phyloP scores from a whole-genome alignment of 2,888 invertebrate genomes.

The Tillus elongatus region DNA sequence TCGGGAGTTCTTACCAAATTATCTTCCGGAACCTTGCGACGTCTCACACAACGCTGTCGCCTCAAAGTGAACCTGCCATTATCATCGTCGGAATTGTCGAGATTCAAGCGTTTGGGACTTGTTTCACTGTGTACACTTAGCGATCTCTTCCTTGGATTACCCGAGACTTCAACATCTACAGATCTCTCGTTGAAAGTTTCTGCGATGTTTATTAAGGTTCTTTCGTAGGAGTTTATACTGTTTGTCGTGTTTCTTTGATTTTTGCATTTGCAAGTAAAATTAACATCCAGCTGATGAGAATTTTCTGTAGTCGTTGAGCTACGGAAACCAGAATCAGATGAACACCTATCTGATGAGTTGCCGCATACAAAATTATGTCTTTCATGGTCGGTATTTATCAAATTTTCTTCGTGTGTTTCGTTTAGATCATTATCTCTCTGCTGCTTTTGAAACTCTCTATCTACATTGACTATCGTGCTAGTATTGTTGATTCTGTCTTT shows the following conservation, averaged over 20 bases:
- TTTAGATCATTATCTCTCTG: conserved; percentile 30
- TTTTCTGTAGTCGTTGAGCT: conserved; percentile 32
- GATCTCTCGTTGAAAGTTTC: conserved; percentile 38
- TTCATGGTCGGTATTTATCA: conserved; percentile 28
- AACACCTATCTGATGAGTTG: conserved; percentile 25
- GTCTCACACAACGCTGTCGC: not conserved
- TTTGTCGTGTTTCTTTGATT: conserved; percentile 22
- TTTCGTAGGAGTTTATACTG: too few relatives aligned
- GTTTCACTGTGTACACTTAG: not conserved
- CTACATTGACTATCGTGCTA: conserved; percentile 24
- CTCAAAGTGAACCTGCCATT: not conserved
- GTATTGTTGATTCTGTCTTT: conserved; percentile 14
- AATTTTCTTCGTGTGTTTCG: conserved; percentile 32
- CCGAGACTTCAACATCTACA: conserved; percentile 28
- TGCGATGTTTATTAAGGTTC: too few relatives aligned
- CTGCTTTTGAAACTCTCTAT: conserved; percentile 17
- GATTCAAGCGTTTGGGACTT: not conserved
- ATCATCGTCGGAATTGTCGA: not conserved
- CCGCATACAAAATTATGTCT: conserved; percentile 20
- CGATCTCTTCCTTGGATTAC: conserved; percentile 24
- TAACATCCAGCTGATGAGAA: conserved; percentile 30
- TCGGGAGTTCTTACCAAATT: not conserved
- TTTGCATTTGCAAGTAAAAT: conserved; percentile 34
- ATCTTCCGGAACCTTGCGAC: not conserved
- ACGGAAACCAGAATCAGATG: conserved; percentile 38